Evolutionary conservation across 2,113 vertebrate species (phyloP), one percentile per base, ranked within the genome.

Genomic region (Dasyprocta punctata): DNA sequence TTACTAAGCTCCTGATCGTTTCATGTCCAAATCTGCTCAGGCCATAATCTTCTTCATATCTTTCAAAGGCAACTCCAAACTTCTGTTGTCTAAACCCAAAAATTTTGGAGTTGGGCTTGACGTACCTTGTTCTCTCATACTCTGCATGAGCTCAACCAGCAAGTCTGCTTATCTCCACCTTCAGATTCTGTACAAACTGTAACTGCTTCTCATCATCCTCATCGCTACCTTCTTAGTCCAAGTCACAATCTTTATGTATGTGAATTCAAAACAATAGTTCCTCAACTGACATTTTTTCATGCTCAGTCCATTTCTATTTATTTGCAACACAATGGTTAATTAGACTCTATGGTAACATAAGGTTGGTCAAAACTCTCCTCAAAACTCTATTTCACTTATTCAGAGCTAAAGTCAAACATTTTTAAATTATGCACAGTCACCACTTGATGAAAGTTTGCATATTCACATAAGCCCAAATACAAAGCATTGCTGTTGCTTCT

Each of bases 401-500:
- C 4, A 38, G 77, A 85, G 28, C 38, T 56, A 89, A 73, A 61
- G n/a, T 7, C 54, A 52, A 75, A 22, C 9, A 5, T 58, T 65
- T n/a, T 13, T 7, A 47, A 49, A 52, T 73, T 28, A 61, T 2
- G 22, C 54, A 26, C 4, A 20, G 26, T 83, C 3, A 47, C 11
- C 26, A 84, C 17, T 36, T 5, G 33, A 67, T 60, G 73, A 82
- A 26, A 36, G 41, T 47, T 3, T 61, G 10, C 0, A 36, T 8
- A 49, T 19, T 13, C 47, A 67, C 3, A 17, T 38, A 54, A 44
- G 24, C 28, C 3, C 2, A 1, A 12, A 5, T 30, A 17, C 28
- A 36, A 11, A 20, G 41, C 20, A 3, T 10, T 56, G 7, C 13
- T 13, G 14, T 22, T 0, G 5, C 36, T 49, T 26, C 4, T 22